Base-by-base conservation (phyloP, 2,113 vertebrate species). In the Marcusenius ussheri region DNA sequence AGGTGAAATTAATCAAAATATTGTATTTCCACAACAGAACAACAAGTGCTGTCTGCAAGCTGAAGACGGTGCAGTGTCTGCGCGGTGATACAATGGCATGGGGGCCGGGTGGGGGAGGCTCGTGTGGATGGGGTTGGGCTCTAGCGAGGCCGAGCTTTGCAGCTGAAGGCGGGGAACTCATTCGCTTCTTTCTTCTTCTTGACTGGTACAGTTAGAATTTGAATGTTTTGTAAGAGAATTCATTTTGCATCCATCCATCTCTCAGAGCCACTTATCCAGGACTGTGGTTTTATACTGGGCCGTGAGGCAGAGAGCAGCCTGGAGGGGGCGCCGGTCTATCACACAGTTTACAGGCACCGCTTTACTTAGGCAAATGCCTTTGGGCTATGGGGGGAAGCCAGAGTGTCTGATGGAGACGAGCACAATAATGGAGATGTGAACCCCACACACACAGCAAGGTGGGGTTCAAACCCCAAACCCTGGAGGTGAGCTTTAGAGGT, bases 1-100 rank as follows among this genome's bases (percentile, higher is more conserved):
- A 90, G 89, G 84, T 87, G 83, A 90, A 74, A 87, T 87, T 86
- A 90, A 90, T 90, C 84, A 87, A 87, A 87, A 87, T 87, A 87
- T 47, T 86, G 84, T 87, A 74, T 90, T 74, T 50, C 45, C 50
- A 49, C 89, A 86, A 66, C 21, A 90, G 77, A 58, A 39, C 51
- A 7, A 70, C 89, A 90, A 27, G 42, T 11, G 31, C 31, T 87
- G 89, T 49, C 42, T 86, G 56, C 24, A 11, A 66, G 89, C 80
- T 46, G 62, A 58, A 24, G 15, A n/a, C n/a, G 5, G 21, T 8
- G n/a, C 66, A 70, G 51, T 49, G 21, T 49, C 45, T 89, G 39
- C 39, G 42, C 10, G 46, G 85, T 7, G 56, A 66, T 47, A 87
- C 15, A 53, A 9, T 84, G 35, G 35, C 51, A 35, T 53, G 6